Evolutionary conservation across 2,113 vertebrate genomes (phyloP).

Genomic region (Lipophrys pholis): DNA sequence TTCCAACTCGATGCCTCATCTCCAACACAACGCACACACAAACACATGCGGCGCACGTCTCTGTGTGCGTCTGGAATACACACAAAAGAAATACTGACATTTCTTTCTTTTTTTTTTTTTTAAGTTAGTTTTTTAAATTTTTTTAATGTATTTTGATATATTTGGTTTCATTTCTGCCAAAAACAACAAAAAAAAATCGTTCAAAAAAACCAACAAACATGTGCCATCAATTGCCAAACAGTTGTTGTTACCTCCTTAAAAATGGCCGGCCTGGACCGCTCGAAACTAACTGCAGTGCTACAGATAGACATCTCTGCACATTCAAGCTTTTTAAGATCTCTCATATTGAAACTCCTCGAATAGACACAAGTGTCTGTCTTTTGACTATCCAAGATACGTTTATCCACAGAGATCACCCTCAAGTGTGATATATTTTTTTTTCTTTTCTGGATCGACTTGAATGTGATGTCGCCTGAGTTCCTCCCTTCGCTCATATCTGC

Average conservation of each 20-base stretch:
- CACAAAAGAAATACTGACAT: constrained; percentile 73
- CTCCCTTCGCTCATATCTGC: constrained; percentile 23
- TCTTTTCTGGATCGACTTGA: neutral
- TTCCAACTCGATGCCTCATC: constrained; percentile 79
- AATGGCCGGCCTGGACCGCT: constrained; percentile 69
- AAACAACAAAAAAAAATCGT: constrained; percentile 25
- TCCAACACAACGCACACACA: constrained; percentile 47
- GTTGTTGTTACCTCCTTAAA: constrained; percentile 81
- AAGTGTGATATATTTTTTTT: neutral
- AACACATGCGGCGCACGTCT: constrained; percentile 25
- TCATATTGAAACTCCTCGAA: constrained; percentile 27
- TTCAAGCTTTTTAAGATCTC: constrained; percentile 4
- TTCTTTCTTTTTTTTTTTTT: constrained; percentile 58
- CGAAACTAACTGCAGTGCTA: constrained; percentile 55
- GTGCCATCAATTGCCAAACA: constrained; percentile 76
- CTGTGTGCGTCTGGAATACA: constrained; percentile 59
- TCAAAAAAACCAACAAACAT: constrained; percentile 32
- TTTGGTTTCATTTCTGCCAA: constrained; percentile 67
- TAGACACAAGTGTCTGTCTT: neutral
- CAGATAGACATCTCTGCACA: constrained; percentile 65
- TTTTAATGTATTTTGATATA: constrained; percentile 77
- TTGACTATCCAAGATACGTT: constrained; percentile 17
- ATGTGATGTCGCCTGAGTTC: constrained; percentile 20
- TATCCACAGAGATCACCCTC: constrained; percentile 19
- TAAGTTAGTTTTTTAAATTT: constrained; percentile 46